Percentiles rank a stretch among this genome's conserved stretches.
Evolutionary conservation across 2,797 vertebrate genomes (phyloP).

Genomic region (Spheniscus humboldti): DNA sequence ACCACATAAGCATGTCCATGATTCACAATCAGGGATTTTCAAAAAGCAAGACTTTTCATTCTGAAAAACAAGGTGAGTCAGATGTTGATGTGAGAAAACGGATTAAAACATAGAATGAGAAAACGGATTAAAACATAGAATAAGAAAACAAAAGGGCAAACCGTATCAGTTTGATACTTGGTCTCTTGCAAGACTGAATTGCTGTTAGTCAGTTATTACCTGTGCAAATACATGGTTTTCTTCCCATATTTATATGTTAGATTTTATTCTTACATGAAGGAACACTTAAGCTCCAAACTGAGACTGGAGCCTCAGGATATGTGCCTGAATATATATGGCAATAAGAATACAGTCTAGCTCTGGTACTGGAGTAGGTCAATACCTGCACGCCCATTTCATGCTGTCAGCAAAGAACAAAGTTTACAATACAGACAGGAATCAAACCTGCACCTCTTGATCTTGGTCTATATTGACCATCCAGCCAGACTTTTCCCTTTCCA

Average conservation of each 20-base stretch:
- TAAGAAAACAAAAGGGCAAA: not conserved
- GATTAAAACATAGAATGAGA: not conserved
- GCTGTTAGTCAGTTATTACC: not conserved
- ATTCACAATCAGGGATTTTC: not conserved
- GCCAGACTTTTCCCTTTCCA: not conserved
- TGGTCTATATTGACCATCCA: not conserved
- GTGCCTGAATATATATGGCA: not conserved
- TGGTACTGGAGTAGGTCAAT: not conserved
- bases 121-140: not conserved
- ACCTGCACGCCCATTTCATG: not conserved
- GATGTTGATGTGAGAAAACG: not conserved
- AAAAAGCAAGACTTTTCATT: not conserved
- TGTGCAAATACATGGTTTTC: not conserved
- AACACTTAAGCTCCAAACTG: not conserved
- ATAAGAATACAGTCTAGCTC: not conserved
- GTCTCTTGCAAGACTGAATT: not conserved
- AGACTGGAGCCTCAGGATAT: not conserved
- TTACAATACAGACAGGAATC: not conserved
- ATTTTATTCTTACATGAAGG: not conserved
- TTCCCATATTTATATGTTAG: not conserved
- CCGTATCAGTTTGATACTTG: rapidly evolving
- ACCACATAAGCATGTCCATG: not conserved
- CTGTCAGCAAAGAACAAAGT: not conserved
- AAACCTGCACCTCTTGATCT: not conserved
- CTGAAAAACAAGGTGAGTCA: not conserved